Evolutionary conservation across 2,888 invertebrate genomes (phyloP).

Genomic region (Chrysotoxum bicinctum): DNA sequence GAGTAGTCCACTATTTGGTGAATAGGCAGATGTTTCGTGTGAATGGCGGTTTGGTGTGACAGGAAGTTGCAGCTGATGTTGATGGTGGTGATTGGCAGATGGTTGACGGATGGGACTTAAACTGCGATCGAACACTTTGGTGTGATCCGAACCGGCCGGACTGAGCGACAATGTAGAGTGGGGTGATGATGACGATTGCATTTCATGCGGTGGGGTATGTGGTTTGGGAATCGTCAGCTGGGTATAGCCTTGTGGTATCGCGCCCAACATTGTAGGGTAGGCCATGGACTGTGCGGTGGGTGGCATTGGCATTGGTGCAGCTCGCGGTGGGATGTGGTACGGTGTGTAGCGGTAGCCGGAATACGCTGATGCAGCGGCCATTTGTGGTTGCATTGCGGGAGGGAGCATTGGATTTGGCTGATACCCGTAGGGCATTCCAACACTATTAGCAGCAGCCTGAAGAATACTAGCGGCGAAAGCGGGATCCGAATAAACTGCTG

Average conservation of each 20-base stretch:
- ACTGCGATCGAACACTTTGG: conserved; percentile 80
- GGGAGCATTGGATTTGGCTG: conserved; percentile 83
- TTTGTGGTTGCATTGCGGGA: conserved; percentile 83
- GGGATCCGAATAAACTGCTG: conserved; percentile 96
- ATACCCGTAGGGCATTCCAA: conserved; percentile 85
- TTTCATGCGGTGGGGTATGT: conserved; percentile 81
- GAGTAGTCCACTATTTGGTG: conserved; percentile 73
- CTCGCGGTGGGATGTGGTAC: conserved; percentile 83
- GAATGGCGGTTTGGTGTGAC: conserved; percentile 74
- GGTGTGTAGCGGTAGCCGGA: conserved; percentile 82
- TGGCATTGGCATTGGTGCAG: conserved; percentile 79
- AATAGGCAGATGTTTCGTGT: conserved; percentile 64
- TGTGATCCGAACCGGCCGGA: conserved; percentile 81
- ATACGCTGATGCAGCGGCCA: conserved; percentile 77
- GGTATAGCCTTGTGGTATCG: conserved; percentile 76
- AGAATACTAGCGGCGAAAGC: conserved; percentile 95
- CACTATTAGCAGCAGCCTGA: conserved; percentile 92
- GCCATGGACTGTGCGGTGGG: conserved; percentile 75
- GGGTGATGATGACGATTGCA: conserved; percentile 80
- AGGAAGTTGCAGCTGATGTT: conserved; percentile 74
- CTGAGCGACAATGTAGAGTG: conserved; percentile 81
- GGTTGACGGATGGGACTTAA: conserved; percentile 76
- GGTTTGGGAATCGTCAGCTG: conserved; percentile 78
- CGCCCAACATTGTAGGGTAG: conserved; percentile 75
- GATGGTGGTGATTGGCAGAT: conserved; percentile 59